These are phyloP conservation scores for Caenorhabditis sp. DNA, from an alignment of 2,888 invertebrate species.

Conservation along the genomic window DNA sequence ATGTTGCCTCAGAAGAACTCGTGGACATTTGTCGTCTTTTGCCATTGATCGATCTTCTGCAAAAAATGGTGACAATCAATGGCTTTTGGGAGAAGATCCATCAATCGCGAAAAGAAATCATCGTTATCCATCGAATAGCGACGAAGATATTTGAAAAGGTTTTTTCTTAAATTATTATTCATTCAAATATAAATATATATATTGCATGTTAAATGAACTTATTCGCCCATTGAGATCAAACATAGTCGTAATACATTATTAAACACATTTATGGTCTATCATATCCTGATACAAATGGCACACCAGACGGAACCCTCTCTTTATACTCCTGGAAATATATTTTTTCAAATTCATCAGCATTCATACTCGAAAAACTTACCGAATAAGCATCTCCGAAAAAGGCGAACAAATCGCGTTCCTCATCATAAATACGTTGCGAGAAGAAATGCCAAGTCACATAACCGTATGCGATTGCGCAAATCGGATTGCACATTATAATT, in stretches of 20 bases:
- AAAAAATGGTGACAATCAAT: conserved; percentile 18
- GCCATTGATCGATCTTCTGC: conserved; percentile 18
- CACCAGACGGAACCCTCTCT: conserved; percentile 81
- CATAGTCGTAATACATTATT: background rate
- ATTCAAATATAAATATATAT: too few species aligned
- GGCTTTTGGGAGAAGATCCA: too few species aligned
- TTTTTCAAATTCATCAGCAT: background rate
- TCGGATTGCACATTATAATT: conserved; percentile 86
- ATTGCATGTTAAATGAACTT: background rate
- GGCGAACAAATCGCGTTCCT: conserved; percentile 76
- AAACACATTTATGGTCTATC: conserved; percentile 11
- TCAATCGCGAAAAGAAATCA: too few species aligned
- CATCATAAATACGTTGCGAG: conserved; percentile 80
- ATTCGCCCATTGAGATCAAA: background rate
- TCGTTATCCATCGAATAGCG: too few species aligned
- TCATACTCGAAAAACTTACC: conserved; percentile 3
- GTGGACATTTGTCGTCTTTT: conserved; percentile 25
- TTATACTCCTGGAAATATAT: conserved; percentile 78
- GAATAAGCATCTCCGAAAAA: conserved; percentile 91
- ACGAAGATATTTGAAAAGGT: too few species aligned
- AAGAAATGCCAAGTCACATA: conserved; percentile 91
- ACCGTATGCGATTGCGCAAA: conserved; percentile 84
- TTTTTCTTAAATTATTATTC: too few species aligned
- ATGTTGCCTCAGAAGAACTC: conserved; percentile 31
- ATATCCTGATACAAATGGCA: conserved; percentile 85